These are phyloP conservation scores for Valencia hispanica DNA, from an alignment of 2,797 vertebrate species.

Conservation along the genomic window DNA sequence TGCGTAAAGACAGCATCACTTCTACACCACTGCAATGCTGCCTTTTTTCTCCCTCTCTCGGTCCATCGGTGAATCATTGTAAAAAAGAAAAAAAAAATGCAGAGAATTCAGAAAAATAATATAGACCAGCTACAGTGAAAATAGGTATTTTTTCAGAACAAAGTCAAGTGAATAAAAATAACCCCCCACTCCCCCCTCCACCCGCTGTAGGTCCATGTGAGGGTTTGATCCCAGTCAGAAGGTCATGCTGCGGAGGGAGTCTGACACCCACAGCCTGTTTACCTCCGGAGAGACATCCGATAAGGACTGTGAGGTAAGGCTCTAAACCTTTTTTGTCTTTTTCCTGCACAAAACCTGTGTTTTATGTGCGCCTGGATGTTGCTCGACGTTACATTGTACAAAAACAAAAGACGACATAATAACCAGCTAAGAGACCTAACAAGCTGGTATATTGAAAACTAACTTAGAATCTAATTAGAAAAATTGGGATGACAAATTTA, in stretches of 20 bases:
- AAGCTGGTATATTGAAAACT: not conserved
- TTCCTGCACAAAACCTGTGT: no score
- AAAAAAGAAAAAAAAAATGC: not conserved
- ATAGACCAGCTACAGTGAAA: not conserved
- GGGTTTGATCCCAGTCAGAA: slow-evolving; percentile 63
- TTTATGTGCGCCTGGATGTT: not conserved
- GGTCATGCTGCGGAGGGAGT: slow-evolving; percentile 77
- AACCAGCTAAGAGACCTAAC: not conserved
- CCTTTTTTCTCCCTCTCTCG: not conserved
- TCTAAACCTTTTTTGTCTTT: not conserved
- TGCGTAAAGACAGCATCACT: slow-evolving; percentile 21
- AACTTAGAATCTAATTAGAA: not conserved
- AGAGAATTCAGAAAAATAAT: not conserved
- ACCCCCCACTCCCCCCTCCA: not conserved
- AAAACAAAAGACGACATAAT: not conserved
- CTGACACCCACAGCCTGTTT: slow-evolving; percentile 72
- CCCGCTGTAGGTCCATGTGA: slow-evolving; percentile 70
- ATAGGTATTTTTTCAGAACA: not conserved
- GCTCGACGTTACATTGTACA: not conserved
- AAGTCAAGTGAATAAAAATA: not conserved
- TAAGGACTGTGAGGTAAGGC: slow-evolving; percentile 79
- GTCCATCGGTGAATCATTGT: not conserved
- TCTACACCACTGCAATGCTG: slow-evolving; percentile 7
- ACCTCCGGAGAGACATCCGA: slow-evolving; percentile 77
- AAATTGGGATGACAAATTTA: not conserved